Conservation (phyloP, 2,113 vertebrate genomes). For the Ictalurus punctatus region DNA sequence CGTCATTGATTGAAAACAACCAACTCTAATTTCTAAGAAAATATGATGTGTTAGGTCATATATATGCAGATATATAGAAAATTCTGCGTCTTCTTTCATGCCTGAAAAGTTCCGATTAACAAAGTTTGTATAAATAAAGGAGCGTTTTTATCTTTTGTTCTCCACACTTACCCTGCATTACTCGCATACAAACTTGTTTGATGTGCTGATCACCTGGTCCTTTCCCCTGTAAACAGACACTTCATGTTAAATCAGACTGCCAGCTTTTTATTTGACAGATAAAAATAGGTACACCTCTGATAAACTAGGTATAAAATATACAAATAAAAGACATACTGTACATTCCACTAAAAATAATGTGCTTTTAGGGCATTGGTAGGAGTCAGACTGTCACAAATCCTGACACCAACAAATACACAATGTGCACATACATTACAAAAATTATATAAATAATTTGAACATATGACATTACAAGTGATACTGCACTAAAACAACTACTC, state of each 20-base stretch:
- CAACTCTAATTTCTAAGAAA: too few relatives aligned
- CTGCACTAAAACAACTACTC: not conserved
- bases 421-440: not conserved
- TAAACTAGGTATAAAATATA: not conserved
- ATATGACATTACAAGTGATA: not conserved
- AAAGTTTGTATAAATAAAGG: not conserved
- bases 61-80: too few relatives aligned
- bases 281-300: not conserved
- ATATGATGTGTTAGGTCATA: too few relatives aligned
- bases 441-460: not conserved
- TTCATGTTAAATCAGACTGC: not conserved
- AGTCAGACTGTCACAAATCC: not conserved
- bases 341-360: not conserved
- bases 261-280: not conserved
- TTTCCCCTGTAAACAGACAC: conserved; percentile 80
- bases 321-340: not conserved
- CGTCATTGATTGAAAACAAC: too few relatives aligned
- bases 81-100: not conserved
- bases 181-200: conserved; percentile 96
- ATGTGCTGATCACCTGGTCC: conserved; percentile 93
- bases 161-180: conserved; percentile 89
- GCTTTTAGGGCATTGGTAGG: not conserved
- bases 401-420: not conserved
- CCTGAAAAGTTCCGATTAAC: not conserved
- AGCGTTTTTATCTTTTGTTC: not conserved